phyloP scores from a whole-genome alignment of 2,113 vertebrate genomes.

The Mormyrus iriodes region DNA sequence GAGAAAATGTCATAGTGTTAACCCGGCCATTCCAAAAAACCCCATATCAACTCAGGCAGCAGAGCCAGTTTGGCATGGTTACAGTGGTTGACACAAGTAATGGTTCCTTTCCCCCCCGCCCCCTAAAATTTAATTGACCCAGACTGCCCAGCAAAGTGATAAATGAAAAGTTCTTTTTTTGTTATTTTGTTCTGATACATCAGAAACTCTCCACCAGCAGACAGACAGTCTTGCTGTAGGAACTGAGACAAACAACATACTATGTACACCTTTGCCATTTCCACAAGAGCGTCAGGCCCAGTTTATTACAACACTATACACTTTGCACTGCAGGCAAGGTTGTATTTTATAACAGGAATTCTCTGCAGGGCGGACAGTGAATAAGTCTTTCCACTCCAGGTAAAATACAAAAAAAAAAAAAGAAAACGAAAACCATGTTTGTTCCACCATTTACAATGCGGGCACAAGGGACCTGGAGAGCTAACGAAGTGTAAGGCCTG shows the following conservation, averaged over 20 bases:
- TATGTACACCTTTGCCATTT: conserved; percentile 98
- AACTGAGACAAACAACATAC: conserved; percentile 96
- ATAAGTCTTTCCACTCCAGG: conserved; percentile 78
- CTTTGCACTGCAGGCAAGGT: conserved; percentile 86
- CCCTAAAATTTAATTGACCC: conserved; percentile 75
- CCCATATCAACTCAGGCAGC: conserved; percentile 79
- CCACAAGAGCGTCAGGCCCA: conserved; percentile 94
- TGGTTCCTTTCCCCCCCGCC: conserved; percentile 46
- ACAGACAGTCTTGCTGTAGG: conserved; percentile 43
- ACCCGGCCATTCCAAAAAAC: conserved; percentile 72
- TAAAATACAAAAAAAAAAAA: conserved; percentile 77
- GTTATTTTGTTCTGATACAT: conserved; percentile 68
- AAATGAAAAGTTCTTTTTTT: conserved; percentile 69
- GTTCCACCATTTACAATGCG: conserved; percentile 78
- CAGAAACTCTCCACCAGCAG: conserved; percentile 82
- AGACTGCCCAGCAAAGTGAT: conserved; percentile 77
- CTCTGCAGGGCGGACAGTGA: conserved; percentile 82
- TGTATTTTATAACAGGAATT: conserved; percentile 77
- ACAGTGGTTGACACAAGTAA: conserved; percentile 79
- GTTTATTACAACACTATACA: conserved; percentile 91
- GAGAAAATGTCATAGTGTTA: conserved; percentile 88
- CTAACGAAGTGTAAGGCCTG: conserved; percentile 80
- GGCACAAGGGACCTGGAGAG: conserved; percentile 82
- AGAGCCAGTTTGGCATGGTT: conserved; percentile 78
- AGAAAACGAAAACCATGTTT: too few relatives aligned